Evolutionary conservation across 2,113 vertebrate species (phyloP).

Genomic region (Psilopsiagon aurifrons): DNA sequence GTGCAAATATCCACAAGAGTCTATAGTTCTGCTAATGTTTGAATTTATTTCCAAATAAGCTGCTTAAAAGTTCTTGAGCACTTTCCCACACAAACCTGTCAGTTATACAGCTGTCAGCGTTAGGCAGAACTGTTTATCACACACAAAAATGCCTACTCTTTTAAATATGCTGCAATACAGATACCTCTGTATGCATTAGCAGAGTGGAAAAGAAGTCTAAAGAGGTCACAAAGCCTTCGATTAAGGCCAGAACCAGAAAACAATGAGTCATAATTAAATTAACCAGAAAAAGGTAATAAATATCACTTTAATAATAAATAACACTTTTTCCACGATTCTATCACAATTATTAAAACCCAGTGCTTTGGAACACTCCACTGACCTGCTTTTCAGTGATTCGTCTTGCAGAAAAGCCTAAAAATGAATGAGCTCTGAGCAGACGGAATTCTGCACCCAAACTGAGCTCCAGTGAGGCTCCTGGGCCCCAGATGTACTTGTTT

Average conservation of each 20-base stretch:
- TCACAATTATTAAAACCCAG: background rate
- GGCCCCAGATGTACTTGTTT: background rate
- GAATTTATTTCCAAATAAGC: background rate
- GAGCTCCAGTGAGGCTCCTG: background rate
- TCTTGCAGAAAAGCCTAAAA: background rate
- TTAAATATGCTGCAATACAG: background rate
- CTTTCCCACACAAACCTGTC: background rate
- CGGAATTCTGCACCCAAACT: background rate
- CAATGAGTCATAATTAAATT: background rate
- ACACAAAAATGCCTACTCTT: background rate
- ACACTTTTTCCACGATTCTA: too few species aligned
- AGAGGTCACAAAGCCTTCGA: background rate
- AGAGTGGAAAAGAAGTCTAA: background rate
- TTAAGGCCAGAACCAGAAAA: background rate
- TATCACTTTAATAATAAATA: background rate
- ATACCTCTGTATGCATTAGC: background rate
- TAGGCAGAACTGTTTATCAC: background rate
- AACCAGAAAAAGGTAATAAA: background rate
- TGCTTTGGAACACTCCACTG: background rate
- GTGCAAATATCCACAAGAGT: background rate
- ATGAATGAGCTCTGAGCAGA: rapidly evolving
- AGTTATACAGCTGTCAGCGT: background rate
- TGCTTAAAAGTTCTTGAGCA: background rate
- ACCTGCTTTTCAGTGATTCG: background rate
- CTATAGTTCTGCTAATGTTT: background rate